Evolutionary conservation across 2,113 vertebrate species (phyloP).

Genomic region (Paradoxurus hermaphroditus): DNA sequence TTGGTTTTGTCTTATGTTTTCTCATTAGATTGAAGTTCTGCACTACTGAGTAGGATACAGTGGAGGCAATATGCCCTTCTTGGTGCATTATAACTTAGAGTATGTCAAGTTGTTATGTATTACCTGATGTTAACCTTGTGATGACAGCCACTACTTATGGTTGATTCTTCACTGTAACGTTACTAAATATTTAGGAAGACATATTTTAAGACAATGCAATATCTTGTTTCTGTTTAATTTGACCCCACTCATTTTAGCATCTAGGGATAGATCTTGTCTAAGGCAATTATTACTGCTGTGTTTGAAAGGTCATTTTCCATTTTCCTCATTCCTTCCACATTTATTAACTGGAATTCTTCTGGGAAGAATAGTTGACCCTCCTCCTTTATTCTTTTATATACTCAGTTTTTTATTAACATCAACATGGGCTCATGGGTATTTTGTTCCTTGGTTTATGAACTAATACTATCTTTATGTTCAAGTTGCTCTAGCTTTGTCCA

Average conservation of each 20-base stretch:
- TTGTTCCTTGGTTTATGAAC: background rate
- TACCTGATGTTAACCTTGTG: background rate
- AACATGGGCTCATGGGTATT: background rate
- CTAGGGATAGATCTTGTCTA: background rate
- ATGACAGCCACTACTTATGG: background rate
- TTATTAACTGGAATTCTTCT: background rate
- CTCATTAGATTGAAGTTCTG: background rate
- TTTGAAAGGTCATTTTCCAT: background rate
- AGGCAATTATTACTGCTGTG: background rate
- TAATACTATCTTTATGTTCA: background rate
- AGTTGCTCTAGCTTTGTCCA: background rate
- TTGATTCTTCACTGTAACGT: background rate
- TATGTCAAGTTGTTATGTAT: background rate
- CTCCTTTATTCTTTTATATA: background rate
- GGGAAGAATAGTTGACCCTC: background rate
- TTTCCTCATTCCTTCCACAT: background rate
- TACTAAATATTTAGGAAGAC: background rate
- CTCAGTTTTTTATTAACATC: background rate
- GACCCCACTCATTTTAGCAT: background rate
- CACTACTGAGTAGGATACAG: no score
- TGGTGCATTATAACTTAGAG: background rate
- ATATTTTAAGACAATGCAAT: background rate
- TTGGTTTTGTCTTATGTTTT: background rate
- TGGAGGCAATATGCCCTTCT: background rate
- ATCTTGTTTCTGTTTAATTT: background rate